Evolutionary conservation across 2,797 vertebrate genomes (phyloP), one percentile per base, ranked within the genome.

Genomic region (Acridotheres tristis): DNA sequence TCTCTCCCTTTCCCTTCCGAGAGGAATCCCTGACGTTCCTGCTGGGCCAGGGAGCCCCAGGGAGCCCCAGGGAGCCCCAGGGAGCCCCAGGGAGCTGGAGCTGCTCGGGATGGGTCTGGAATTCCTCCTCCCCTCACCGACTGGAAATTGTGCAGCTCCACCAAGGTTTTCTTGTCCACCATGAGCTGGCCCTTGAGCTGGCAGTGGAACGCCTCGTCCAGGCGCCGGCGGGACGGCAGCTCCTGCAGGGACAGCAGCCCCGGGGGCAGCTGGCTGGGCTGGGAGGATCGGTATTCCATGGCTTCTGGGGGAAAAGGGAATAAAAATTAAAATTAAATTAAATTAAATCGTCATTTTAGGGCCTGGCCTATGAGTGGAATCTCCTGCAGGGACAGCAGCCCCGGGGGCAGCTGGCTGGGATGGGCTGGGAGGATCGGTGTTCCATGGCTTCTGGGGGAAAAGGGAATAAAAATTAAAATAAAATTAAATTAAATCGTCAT

Each of bases 101-200:
- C 38, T 10, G 38, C 38, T 38, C 10, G 38, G 38, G 10, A 38
- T 38, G 38, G 10, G 11, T 38, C 69, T 19, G 23, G 16, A 27
- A 22, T 32, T 17, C 48, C 29, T 98, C 98, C 45, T 36, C 36
- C 36, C 36, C 29, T 98, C 98, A 99, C 99, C 40, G 98, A 98
- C 98, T 99, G 99, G 97, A 99, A 99, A 93, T 99, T 99, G 92
- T 98, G 98, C 57, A 99, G 98, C 84, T 99, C 99, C 86, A 98
- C 97, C 98, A 99, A 97, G 4, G 98, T 99, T 97, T 98, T 99
- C 98, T 99, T 99, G 94, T 99, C 99, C 83, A 99, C 98, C 9
- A 98, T 43, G 27, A 99, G 97, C 0, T 98, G 98, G 17, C 98
- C 99, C 84, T 98, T 98, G 85, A 99, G 98, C 88, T 97, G 98